Percentiles rank a stretch among this genome's conserved stretches.
These are phyloP conservation scores for Trichomycterus rosablanca DNA, from an alignment of 2,113 vertebrate genomes.

Conservation along the genomic window DNA sequence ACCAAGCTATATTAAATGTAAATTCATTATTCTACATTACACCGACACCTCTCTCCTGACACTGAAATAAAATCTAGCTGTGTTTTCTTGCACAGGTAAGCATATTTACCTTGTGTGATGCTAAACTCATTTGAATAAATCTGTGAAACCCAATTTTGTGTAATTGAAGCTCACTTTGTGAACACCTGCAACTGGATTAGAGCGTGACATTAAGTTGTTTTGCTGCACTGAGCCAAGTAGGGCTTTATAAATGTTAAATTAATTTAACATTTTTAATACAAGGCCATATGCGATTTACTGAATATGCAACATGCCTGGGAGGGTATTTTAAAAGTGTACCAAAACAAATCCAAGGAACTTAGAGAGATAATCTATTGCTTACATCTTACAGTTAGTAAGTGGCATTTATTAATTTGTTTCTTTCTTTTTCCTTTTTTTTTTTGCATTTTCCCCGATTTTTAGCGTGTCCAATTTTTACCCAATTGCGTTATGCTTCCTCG, in stretches of 20 bases:
- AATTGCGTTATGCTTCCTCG: too few relatives aligned
- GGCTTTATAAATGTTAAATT: slow-evolving; percentile 65
- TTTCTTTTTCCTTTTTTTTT: too few relatives aligned
- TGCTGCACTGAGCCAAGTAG: slow-evolving; percentile 61
- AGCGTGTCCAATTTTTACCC: too few relatives aligned
- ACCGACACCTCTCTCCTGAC: slow-evolving; percentile 51
- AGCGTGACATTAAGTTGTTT: slow-evolving; percentile 70
- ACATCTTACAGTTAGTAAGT: slow-evolving; percentile 34
- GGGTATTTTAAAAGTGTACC: slow-evolving; percentile 52
- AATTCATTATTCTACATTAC: slow-evolving; percentile 61
- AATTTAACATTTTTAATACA: slow-evolving; percentile 62
- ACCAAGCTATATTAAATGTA: slow-evolving; percentile 66
- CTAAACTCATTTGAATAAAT: slow-evolving; percentile 73
- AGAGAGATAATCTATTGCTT: slow-evolving; percentile 58
- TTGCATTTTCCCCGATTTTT: too few relatives aligned
- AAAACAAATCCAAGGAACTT: slow-evolving; percentile 59
- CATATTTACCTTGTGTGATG: slow-evolving; percentile 65
- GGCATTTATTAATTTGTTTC: slow-evolving; percentile 19
- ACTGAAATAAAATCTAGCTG: slow-evolving; percentile 31
- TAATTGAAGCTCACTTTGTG: slow-evolving; percentile 67
- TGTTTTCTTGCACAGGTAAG: slow-evolving; percentile 66
- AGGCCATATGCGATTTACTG: slow-evolving; percentile 65
- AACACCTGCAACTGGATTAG: slow-evolving; percentile 72
- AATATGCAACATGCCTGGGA: slow-evolving; percentile 60
- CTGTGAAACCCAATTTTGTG: slow-evolving; percentile 66